A percentile compares a stretch with the other conserved stretches of the same genome.
These are phyloP conservation scores for Albula goreensis DNA, from an alignment of 2,113 vertebrate species.

Conservation along the genomic window DNA sequence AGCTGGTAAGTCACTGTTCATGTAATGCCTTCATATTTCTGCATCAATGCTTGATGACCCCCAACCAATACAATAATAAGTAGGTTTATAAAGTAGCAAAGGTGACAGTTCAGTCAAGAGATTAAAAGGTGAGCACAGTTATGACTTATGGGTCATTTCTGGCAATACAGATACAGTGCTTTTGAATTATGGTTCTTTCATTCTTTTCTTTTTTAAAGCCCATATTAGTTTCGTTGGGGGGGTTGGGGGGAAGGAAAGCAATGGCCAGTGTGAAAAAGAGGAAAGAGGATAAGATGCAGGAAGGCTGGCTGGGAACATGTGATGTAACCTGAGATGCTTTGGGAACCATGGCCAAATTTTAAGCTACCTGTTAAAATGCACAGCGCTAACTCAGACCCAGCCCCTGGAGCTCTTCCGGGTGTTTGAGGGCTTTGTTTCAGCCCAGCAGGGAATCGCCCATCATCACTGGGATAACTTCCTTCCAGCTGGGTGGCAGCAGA, in stretches of 20 bases:
- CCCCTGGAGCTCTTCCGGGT: background rate
- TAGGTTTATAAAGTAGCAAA: background rate
- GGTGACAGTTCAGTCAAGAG: background rate
- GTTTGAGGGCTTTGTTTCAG: background rate
- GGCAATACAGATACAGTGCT: background rate
- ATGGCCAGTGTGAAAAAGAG: constrained; percentile 32
- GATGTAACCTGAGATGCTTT: constrained; percentile 26
- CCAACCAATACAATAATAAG: background rate
- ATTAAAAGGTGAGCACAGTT: background rate
- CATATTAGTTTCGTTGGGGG: constrained; percentile 25
- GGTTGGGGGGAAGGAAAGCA: constrained; percentile 28
- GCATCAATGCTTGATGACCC: background rate
- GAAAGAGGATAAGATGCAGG: constrained; percentile 42
- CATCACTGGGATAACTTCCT: background rate
- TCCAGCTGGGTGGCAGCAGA: background rate
- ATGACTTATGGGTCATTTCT: background rate
- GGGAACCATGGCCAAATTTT: background rate
- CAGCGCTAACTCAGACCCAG: background rate
- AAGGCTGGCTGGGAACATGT: background rate
- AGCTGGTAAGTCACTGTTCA: background rate
- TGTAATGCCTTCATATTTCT: background rate
- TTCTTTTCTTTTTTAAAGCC: background rate
- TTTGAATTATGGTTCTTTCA: background rate
- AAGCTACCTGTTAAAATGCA: constrained; percentile 1
- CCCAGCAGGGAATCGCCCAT: background rate